Evolutionary conservation across 2,888 invertebrate genomes (phyloP).

Genomic region (Luperina nickerlii): DNA sequence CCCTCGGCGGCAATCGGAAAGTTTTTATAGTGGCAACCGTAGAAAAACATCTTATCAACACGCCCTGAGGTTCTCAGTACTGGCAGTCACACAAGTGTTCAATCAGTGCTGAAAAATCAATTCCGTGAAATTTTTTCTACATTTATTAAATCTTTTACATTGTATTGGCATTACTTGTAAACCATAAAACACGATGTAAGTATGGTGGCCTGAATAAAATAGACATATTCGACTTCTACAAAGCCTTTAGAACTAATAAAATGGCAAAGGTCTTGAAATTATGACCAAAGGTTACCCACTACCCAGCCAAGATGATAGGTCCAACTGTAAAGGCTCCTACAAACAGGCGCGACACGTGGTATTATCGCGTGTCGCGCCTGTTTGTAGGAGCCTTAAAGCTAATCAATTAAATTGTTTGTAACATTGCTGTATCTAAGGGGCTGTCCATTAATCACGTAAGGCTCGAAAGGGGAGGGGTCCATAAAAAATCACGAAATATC

Average conservation of each 20-base stretch:
- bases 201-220: background rate
- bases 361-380: too few relatives aligned
- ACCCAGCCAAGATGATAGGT: background rate
- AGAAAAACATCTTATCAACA: conserved; percentile 65
- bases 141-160: background rate
- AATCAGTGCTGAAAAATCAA: background rate
- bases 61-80: conserved; percentile 43
- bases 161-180: background rate
- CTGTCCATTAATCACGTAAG: too few relatives aligned
- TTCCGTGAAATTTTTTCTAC: too few relatives aligned
- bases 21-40: conserved; percentile 61
- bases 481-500: too few relatives aligned
- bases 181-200: background rate
- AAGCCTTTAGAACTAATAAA: background rate
- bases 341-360: too few relatives aligned
- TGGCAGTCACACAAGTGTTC: conserved; percentile 36
- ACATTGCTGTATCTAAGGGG: background rate
- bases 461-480: too few relatives aligned
- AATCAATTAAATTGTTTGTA: background rate
- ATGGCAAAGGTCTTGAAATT: background rate
- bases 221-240: background rate
- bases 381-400: background rate
- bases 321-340: background rate
- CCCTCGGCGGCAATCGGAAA: conserved; percentile 64
- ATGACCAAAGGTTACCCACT: background rate